Percentiles rank a stretch among this genome's conserved stretches.
Evolutionary conservation across 2,888 invertebrate species (phyloP).

Genomic region (Pachycephus smyrnensis): DNA sequence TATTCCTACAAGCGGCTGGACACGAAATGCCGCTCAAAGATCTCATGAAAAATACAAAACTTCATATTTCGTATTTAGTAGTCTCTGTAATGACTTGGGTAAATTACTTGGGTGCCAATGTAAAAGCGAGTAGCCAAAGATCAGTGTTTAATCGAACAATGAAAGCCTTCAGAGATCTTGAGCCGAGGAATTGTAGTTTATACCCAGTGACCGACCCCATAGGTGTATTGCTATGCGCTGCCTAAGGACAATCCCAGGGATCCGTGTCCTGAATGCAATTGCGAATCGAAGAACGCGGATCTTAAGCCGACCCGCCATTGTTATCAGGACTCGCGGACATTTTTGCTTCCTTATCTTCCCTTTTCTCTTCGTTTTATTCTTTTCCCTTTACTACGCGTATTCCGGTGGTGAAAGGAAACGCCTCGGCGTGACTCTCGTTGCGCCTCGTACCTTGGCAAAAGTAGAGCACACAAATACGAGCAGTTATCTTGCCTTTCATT

Average conservation of each 20-base stretch:
- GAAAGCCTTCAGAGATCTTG: no score
- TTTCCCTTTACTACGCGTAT: not conserved
- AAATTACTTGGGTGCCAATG: no score
- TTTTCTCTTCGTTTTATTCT: not conserved
- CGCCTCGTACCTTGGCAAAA: not conserved
- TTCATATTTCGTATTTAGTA: no score
- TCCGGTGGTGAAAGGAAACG: not conserved
- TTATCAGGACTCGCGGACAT: not conserved
- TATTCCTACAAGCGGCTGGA: not conserved
- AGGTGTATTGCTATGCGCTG: no score
- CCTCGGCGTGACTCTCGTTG: not conserved
- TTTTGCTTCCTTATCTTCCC: not conserved
- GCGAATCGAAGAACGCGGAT: not conserved
- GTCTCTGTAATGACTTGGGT: no score
- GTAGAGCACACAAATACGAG: not conserved
- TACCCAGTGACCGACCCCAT: no score
- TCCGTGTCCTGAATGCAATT: not conserved
- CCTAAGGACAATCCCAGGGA: no score
- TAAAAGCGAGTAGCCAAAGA: no score
- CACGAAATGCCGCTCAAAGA: no score
- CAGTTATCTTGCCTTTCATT: not conserved
- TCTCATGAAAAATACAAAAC: no score
- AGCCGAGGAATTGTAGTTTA: not conserved
- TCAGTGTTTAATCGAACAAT: no score
- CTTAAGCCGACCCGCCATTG: not conserved